Evolutionary conservation across 1,140 invertebrate species (phyloP), one percentile per base, ranked within the genome.

Genomic region (Phymorhynchus buccinoides): DNA sequence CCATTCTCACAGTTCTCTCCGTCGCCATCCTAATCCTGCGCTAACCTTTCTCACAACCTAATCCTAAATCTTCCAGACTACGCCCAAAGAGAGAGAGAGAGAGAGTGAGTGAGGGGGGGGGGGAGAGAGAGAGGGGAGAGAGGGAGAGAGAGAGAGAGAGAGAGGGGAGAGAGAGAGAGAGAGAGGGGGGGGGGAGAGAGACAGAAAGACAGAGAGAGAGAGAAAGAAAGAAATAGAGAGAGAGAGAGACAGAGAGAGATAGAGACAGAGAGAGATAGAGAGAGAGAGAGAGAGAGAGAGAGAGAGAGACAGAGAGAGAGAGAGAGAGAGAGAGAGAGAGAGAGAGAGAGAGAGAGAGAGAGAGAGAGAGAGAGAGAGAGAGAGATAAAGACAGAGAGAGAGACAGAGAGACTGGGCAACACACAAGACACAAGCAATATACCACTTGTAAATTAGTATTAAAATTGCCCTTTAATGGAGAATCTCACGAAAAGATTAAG

Each of bases 311-410:
- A 78, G 75, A 78, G 35, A 78, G 75, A 78, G 35, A 78, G 75
- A 12, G 35, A 78, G 32, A 78, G 35, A 78, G 75, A 35, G 35
- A 35, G 75, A 75, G n/a, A 75, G 71, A 75, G n/a, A 75, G 71
- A 75, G n/a, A 75, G 71, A 75, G n/a, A 75, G 71, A 75, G n/a
- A 75, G 71, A 75, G n/a, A 75, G 71, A 75, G n/a, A 75, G 71
- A 75, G n/a, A 75, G 71, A 75, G n/a, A 75, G 71, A 75, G n/a
- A 75, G 71, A 75, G n/a, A 75, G n/a, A n/a, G n/a, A n/a, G n/a
- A n/a, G n/a, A n/a, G n/a, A n/a, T n/a, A n/a, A n/a, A n/a, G n/a
- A n/a, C 12, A 75, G n/a, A 75, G 71, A 75, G n/a, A 75, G 71
- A 75, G n/a, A 75, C 12, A 75, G n/a, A 75, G 71, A 75, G n/a